Evolutionary conservation across 2,797 vertebrate species (phyloP).

Genomic region (Silurus lanzhouensis): DNA sequence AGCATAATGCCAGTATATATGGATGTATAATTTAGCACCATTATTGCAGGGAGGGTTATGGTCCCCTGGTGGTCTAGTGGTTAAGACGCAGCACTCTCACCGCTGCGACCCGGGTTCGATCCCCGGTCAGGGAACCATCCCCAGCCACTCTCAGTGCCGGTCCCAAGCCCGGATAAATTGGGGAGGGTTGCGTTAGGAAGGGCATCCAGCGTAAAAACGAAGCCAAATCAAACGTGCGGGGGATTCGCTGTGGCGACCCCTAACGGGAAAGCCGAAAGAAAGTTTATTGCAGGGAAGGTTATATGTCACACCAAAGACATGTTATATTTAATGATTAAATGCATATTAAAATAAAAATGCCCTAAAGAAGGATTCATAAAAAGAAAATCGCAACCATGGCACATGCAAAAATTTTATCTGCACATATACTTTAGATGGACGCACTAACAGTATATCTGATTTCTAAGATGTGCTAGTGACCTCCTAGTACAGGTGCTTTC

Average conservation of each 20-base stretch:
- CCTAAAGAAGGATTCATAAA: not conserved
- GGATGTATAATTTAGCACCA: not conserved
- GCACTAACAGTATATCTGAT: conserved; percentile 2
- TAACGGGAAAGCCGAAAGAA: too few relatives aligned
- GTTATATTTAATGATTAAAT: conserved; percentile 8
- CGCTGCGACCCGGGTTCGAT: too few relatives aligned
- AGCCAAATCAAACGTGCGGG: too few relatives aligned
- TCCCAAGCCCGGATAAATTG: too few relatives aligned
- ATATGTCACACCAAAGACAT: conserved; percentile 20
- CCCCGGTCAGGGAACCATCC: too few relatives aligned
- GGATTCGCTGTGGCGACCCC: too few relatives aligned
- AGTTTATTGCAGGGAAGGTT: conserved; percentile 3
- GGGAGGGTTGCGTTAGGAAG: too few relatives aligned
- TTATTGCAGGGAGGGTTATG: not conserved
- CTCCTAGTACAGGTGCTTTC: conserved; percentile 14
- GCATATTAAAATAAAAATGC: not conserved
- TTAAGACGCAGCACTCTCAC: too few relatives aligned
- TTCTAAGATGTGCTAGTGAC: not conserved
- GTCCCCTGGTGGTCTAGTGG: too few relatives aligned
- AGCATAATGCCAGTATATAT: conserved; percentile 1
- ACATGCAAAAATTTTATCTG: not conserved
- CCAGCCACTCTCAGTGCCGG: too few relatives aligned
- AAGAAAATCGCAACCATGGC: not conserved
- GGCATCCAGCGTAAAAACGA: too few relatives aligned
- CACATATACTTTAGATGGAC: not conserved